Base-by-base conservation (phyloP, 2,113 vertebrate genomes). In the Turdus rufiventris region DNA sequence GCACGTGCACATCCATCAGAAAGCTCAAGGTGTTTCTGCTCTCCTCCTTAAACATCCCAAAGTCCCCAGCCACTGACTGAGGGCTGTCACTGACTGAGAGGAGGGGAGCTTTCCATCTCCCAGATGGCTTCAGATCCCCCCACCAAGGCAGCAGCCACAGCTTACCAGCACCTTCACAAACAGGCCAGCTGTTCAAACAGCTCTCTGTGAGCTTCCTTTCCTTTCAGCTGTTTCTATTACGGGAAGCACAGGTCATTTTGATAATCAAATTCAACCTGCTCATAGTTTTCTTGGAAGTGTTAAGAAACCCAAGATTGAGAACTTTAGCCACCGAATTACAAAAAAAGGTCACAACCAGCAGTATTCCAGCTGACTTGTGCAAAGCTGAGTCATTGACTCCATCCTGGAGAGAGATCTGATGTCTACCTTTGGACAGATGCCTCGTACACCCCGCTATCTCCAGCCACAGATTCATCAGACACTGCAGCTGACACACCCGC, bases 371-470 rank as follows among this genome's bases (percentile, higher is more conserved):
- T 86, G 75, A 66, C 24, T 83, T 6, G 58, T 56, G 72, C 51
- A 76, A 70, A 45, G 51, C 71, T 47, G 54, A 89, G 78, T 23
- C 53, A 18, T 3, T 82, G 65, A 67, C 56, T 90, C 71, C 0
- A 8, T 83, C n/a, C 65, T 50, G 78, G 63, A 60, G 54, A 85
- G 70, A 89, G 57, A 72, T 60, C 8, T 23, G 57, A 14, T 71
- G 94, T 51, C 10, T 98, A 99, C 99, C 98, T 98, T 97, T 98
- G 98, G 31, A 98, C 98, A 1, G 98, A 98, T 0, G 99, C 98
- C 93, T 99, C 99, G 8, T 99, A 99, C 16, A 99, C 99, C 3
- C 99, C 99, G 17, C 99, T 99, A 60, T 99, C 99, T 31, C 99
- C 99, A 4, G 99, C 99, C 50, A 99, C 99, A 0, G 99, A 99